Conservation (phyloP, 2,113 vertebrate species). For the Aspiorhynchus laticeps region DNA sequence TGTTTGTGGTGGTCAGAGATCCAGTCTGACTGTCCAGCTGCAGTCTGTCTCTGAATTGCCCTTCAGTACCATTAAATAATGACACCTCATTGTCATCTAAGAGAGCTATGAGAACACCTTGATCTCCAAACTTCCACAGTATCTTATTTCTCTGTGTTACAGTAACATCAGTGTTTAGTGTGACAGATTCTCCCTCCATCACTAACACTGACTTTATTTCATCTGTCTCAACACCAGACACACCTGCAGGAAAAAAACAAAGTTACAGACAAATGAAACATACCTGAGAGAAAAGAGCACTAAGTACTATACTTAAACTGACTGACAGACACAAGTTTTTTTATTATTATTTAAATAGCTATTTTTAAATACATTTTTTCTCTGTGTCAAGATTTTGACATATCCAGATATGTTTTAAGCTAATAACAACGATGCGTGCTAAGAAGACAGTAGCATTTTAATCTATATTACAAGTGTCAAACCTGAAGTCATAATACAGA, state of each 20-base stretch:
- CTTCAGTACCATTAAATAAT: neutral
- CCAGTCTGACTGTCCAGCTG: neutral
- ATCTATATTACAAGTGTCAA: too few relatives aligned
- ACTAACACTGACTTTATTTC: neutral
- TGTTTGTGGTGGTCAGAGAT: neutral
- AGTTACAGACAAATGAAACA: neutral
- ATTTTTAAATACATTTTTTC: neutral
- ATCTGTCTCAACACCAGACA: neutral
- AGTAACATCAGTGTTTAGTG: neutral
- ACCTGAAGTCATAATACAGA: neutral
- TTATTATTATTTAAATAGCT: neutral
- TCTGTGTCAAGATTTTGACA: neutral
- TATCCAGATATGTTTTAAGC: neutral
- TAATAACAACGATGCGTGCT: neutral
- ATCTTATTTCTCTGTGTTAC: neutral
- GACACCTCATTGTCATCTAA: neutral
- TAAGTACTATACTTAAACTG: neutral
- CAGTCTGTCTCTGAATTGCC: neutral
- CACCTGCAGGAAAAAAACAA: neutral
- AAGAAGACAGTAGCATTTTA: neutral
- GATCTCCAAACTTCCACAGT: neutral
- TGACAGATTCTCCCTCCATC: neutral
- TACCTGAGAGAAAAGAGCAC: neutral
- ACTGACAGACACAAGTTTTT: neutral
- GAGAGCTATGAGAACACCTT: neutral